These are phyloP conservation scores for Polydrusus pterygomalis DNA, from an alignment of 2,888 invertebrate species.

Conservation along the genomic window DNA sequence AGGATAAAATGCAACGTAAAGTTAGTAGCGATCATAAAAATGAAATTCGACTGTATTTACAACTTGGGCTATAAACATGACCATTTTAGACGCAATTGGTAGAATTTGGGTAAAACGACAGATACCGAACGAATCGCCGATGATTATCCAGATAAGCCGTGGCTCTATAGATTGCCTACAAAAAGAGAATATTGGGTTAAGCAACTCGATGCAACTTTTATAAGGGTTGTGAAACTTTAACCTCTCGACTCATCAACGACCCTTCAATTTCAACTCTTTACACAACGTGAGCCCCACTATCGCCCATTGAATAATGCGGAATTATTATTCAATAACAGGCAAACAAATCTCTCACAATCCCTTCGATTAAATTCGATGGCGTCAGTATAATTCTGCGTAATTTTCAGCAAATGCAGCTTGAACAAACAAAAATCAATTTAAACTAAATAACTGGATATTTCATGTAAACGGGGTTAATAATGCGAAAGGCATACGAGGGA, in stretches of 20 bases:
- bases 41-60: conserved; percentile 24
- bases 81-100: not conserved
- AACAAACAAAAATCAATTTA: conserved; percentile 17
- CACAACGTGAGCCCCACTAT: too few relatives aligned
- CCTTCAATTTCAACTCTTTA: too few relatives aligned
- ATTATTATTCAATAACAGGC: not conserved
- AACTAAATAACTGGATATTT: conserved; percentile 14
- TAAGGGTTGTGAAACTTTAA: too few relatives aligned
- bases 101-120: not conserved
- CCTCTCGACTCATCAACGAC: too few relatives aligned
- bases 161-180: too few relatives aligned
- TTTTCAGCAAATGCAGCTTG: conserved; percentile 1
- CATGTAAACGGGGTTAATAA: not conserved
- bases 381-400: not conserved
- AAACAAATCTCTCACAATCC: not conserved
- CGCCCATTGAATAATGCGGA: too few relatives aligned
- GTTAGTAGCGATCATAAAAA: conserved; percentile 18
- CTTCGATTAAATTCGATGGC: not conserved
- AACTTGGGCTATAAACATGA: conserved; percentile 12
- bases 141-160: too few relatives aligned
- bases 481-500: not conserved
- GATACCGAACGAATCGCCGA: not conserved
- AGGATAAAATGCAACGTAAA: conserved; percentile 25
- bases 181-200: too few relatives aligned
- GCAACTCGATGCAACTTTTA: too few relatives aligned